Evolutionary conservation across 1,140 invertebrate genomes (phyloP).

Genomic region (Teleopsis dalmanni): DNA sequence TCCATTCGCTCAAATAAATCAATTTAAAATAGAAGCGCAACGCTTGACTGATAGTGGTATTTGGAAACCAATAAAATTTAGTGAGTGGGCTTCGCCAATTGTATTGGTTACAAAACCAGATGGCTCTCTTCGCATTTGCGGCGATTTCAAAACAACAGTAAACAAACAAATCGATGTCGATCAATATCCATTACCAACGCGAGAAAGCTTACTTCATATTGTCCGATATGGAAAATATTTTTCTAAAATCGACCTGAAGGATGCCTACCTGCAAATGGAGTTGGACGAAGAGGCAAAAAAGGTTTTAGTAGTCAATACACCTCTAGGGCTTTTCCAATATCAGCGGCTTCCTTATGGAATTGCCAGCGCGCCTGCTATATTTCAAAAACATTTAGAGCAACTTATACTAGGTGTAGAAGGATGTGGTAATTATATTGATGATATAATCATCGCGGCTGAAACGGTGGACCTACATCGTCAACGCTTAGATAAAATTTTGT

Average conservation of each 20-base stretch:
- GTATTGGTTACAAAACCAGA: conserved; percentile 46
- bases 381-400: conserved; percentile 29
- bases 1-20: conserved; percentile 23
- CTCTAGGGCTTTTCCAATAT: conserved; percentile 39
- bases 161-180: conserved; percentile 33
- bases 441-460: conserved; percentile 27
- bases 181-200: conserved; percentile 30
- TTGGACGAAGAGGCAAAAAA: conserved; percentile 18
- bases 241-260: conserved; percentile 23
- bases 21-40: conserved; percentile 24
- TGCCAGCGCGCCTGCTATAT: conserved; percentile 34
- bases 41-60: conserved; percentile 15
- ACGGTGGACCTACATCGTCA: conserved; percentile 23
- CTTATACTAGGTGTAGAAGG: conserved; percentile 28
- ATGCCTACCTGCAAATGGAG: too few species aligned
- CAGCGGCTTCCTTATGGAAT: conserved; percentile 44
- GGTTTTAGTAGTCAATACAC: conserved; percentile 23
- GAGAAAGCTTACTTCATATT: conserved; percentile 32
- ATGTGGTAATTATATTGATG: conserved; percentile 37
- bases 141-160: conserved; percentile 44
- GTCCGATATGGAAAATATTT: conserved; percentile 32
- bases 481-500: conserved; percentile 25
- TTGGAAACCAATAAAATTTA: conserved; percentile 25
- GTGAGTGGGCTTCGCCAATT: conserved; percentile 32
- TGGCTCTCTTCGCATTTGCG: conserved; percentile 41